These are phyloP conservation scores for Leptodirus hochenwartii DNA, from an alignment of 2,888 invertebrate genomes.

Conservation along the genomic window DNA sequence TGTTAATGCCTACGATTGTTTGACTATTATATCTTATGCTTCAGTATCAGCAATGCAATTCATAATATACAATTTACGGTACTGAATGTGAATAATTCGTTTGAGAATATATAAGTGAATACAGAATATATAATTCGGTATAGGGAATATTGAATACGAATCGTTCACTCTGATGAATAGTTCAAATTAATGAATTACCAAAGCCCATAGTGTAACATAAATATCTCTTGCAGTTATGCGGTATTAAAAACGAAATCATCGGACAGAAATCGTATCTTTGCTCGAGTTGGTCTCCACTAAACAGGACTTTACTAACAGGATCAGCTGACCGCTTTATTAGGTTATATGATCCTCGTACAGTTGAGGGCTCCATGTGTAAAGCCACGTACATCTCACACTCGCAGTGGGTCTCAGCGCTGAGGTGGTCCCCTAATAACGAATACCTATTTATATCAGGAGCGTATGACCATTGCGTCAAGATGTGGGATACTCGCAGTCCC, in stretches of 20 bases:
- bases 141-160: no score
- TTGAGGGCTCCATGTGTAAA: constrained; percentile 77
- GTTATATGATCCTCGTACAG: constrained; percentile 78
- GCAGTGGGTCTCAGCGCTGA: constrained; percentile 81
- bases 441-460: constrained; percentile 57
- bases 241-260: constrained; percentile 63
- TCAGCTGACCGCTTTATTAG: constrained; percentile 84
- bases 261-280: constrained; percentile 86
- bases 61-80: no score
- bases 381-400: constrained; percentile 74
- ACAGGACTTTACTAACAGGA: constrained; percentile 57
- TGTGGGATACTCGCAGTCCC: constrained; percentile 92
- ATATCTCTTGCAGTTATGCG: constrained; percentile 35
- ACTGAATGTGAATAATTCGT: no score
- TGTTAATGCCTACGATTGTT: no score
- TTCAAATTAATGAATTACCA: no score
- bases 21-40: no score
- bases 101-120: no score
- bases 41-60: no score
- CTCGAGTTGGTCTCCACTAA: constrained; percentile 63
- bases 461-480: constrained; percentile 77
- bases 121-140: no score
- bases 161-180: no score
- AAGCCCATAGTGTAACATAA: no score
- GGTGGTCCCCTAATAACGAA: constrained; percentile 72